Conservation (phyloP, 2,797 vertebrate species). For the Borostomias antarcticus region DNA sequence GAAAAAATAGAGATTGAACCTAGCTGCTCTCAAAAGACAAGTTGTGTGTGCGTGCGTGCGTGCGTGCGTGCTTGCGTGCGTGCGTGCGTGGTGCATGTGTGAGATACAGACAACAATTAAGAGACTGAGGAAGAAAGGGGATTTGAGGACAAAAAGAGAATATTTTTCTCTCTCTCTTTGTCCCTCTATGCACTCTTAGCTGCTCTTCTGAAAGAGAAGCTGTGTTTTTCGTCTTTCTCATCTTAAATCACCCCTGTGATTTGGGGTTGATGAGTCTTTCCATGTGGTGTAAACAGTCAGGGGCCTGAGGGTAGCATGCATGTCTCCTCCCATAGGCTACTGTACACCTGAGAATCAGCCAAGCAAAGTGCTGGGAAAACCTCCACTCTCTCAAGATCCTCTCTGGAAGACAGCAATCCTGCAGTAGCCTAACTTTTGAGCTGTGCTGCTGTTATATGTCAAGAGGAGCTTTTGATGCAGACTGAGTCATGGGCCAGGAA, state of each 20-base stretch:
- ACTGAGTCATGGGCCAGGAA: constrained; percentile 45
- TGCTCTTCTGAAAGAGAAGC: constrained; percentile 26
- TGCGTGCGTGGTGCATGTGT: no score
- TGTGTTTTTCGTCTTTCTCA: constrained; percentile 42
- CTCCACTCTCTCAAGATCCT: not conserved
- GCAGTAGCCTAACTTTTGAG: not conserved
- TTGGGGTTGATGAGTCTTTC: constrained; percentile 44
- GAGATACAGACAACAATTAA: constrained; percentile 25
- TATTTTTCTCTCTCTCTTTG: constrained; percentile 6
- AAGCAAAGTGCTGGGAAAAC: not conserved
- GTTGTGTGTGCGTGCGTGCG: constrained; percentile 3
- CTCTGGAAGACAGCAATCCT: not conserved
- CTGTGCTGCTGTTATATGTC: not conserved
- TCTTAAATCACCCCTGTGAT: constrained; percentile 40
- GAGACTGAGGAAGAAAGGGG: constrained; percentile 6
- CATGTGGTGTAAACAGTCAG: constrained; percentile 15
- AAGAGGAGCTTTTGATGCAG: not conserved
- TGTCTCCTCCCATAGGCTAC: not conserved
- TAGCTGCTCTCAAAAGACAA: not conserved
- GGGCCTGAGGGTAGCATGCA: not conserved
- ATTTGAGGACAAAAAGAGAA: not conserved
- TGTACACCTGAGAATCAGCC: constrained; percentile 1
- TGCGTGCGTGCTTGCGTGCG: no score
- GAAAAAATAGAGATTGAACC: no score
- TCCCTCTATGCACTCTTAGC: not conserved